Conservation (phyloP, 30 jellyfish, hydroid and myxozoan species). For the Cassiopea andromeda region DNA sequence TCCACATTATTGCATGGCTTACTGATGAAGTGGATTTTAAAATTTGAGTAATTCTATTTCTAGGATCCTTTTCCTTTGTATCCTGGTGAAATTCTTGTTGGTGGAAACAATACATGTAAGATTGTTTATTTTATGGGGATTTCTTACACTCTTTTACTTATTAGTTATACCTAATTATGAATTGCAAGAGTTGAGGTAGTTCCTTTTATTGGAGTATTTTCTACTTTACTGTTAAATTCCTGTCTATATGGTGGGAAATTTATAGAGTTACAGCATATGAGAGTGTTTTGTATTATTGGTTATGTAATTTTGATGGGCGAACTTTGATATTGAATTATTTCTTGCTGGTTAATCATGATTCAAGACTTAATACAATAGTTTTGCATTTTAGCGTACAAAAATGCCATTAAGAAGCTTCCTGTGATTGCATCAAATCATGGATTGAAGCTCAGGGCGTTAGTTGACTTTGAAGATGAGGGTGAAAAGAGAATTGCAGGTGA, state of each 20-base stretch:
- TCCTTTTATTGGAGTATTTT: no score
- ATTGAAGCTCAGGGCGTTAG: constrained; percentile 84
- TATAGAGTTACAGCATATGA: no score
- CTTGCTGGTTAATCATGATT: background rate
- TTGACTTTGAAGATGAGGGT: constrained; percentile 65
- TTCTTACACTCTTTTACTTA: background rate
- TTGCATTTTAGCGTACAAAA: constrained; percentile 47
- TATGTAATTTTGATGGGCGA: no score
- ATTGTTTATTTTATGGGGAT: background rate
- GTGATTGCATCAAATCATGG: constrained; percentile 82
- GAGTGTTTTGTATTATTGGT: no score
- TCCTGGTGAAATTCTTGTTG: constrained; percentile 95
- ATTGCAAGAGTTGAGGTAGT: no score
- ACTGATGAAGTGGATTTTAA: no score
- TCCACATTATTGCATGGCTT: no score
- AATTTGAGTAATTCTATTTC: constrained; percentile 2
- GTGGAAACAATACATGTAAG: constrained; percentile 62
- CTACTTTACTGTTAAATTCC: no score
- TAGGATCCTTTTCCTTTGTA: constrained; percentile 96
- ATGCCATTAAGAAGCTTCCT: constrained; percentile 87
- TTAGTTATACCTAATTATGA: no score
- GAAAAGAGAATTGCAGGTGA: constrained; percentile 88
- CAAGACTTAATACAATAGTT: background rate
- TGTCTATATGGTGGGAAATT: no score
- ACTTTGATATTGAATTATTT: background rate